Evolutionary conservation across 2,113 vertebrate species (phyloP).

Genomic region (Bungarus multicinctus): DNA sequence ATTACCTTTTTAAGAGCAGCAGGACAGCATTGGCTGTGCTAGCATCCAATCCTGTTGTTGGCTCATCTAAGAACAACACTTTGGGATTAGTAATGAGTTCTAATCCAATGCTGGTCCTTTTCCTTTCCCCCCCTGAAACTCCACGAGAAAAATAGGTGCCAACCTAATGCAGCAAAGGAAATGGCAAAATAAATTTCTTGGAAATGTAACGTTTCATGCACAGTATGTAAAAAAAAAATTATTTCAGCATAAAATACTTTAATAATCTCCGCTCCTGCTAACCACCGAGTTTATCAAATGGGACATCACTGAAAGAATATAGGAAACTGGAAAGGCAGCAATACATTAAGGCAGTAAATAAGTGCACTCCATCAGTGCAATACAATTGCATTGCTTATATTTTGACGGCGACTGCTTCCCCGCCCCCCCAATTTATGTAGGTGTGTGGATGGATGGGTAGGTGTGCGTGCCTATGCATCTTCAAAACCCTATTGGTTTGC

Average conservation of each 20-base stretch:
- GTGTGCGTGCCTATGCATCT: background rate
- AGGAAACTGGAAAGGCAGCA: background rate
- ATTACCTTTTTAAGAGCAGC: conserved; percentile 84
- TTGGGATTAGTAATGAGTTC: conserved; percentile 90
- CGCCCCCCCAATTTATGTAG: rapidly evolving
- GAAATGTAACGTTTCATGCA: background rate
- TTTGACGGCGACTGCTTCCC: background rate
- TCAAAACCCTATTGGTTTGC: background rate
- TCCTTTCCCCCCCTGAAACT: conserved; percentile 91
- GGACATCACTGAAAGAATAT: background rate
- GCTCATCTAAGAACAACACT: conserved; percentile 93
- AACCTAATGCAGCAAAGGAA: conserved; percentile 70
- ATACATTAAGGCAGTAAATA: background rate
- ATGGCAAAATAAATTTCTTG: background rate
- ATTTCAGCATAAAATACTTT: background rate
- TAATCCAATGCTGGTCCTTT: conserved; percentile 93
- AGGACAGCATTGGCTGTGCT: conserved; percentile 93
- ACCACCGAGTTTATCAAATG: background rate
- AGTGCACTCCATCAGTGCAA: background rate
- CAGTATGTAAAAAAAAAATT: background rate
- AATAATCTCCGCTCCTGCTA: background rate
- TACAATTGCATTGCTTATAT: background rate
- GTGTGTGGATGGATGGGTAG: background rate
- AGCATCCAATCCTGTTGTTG: conserved; percentile 89
- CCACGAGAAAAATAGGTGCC: conserved; percentile 86